A percentile compares a stretch with the other conserved stretches of the same genome.
These are phyloP conservation scores for Eugnorisma glareosa DNA, from an alignment of 2,888 invertebrate species.

Conservation along the genomic window DNA sequence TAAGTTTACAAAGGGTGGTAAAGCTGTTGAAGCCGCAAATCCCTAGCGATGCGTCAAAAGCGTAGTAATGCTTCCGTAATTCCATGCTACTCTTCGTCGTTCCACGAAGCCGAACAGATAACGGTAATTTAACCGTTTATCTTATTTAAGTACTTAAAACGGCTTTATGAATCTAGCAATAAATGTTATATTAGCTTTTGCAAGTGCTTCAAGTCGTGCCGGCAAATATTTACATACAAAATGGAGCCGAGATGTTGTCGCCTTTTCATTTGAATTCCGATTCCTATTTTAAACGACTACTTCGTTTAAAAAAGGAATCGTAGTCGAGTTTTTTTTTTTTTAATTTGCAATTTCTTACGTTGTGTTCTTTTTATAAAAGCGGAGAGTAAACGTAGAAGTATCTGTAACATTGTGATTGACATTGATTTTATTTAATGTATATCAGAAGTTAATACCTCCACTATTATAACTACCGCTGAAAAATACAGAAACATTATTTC, in stretches of 20 bases:
- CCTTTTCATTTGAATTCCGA: slow-evolving; percentile 3
- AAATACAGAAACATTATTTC: slow-evolving; percentile 1
- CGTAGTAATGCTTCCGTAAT: slow-evolving; percentile 29
- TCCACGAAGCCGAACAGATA: slow-evolving; percentile 52
- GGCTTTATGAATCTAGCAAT: slow-evolving; percentile 54
- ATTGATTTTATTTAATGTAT: slow-evolving; percentile 7
- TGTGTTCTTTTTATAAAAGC: not conserved
- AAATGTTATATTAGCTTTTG: slow-evolving; percentile 56
- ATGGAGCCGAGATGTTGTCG: not conserved
- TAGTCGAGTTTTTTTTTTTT: too few species aligned
- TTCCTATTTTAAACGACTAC: slow-evolving; percentile 25
- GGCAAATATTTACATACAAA: slow-evolving; percentile 13
- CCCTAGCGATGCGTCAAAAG: slow-evolving; percentile 56
- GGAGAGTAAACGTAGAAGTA: not conserved
- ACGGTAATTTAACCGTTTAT: slow-evolving; percentile 56
- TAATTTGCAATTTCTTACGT: not conserved
- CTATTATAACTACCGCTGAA: not conserved
- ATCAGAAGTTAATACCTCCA: not conserved
- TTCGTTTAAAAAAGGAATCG: too few species aligned
- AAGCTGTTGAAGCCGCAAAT: slow-evolving; percentile 58
- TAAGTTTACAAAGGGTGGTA: slow-evolving; percentile 46
- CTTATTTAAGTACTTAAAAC: slow-evolving; percentile 47
- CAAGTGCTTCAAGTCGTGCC: not conserved
- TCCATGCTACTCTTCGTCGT: slow-evolving; percentile 24
- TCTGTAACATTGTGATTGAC: not conserved